Percentiles rank a stretch among this genome's conserved stretches.
These are phyloP conservation scores for Cybosia mesomella DNA, from an alignment of 2,888 invertebrate species.

Conservation along the genomic window DNA sequence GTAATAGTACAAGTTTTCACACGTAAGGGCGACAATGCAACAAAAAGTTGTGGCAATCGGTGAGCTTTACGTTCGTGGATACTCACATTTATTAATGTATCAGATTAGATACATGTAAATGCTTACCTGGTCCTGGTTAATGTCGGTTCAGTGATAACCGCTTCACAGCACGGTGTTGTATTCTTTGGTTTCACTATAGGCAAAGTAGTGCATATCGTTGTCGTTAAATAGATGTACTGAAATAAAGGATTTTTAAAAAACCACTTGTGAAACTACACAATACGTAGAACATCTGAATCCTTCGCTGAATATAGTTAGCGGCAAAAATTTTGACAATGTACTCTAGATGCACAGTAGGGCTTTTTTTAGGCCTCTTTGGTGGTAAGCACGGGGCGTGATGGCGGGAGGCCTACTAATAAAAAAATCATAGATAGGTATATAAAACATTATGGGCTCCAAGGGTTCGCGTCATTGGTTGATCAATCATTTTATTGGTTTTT, in stretches of 20 bases:
- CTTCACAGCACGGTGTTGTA: conserved; percentile 71
- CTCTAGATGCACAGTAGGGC: too few species aligned
- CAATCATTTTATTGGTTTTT: too few species aligned
- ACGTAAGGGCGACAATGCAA: background rate
- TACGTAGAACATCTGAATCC: too few species aligned
- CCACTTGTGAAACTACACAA: too few species aligned
- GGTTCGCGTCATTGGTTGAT: too few species aligned
- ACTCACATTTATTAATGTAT: background rate
- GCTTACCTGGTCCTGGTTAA: conserved; percentile 71
- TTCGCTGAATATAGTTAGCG: too few species aligned
- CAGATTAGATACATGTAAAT: background rate
- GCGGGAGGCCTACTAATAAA: too few species aligned
- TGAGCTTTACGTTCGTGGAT: background rate
- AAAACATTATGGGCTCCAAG: too few species aligned
- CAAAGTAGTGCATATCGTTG: conserved; percentile 76
- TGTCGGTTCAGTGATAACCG: conserved; percentile 69
- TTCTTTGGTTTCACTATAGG: conserved; percentile 76
- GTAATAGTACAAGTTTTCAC: conserved; percentile 38
- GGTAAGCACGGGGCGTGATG: too few species aligned
- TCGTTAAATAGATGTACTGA: conserved; percentile 78
- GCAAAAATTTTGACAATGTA: too few species aligned
- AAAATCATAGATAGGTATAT: too few species aligned
- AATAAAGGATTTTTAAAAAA: conserved; percentile 35
- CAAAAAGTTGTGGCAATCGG: background rate
- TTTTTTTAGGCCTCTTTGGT: too few species aligned